phyloP scores from a whole-genome alignment of 1,140 invertebrate genomes.

The Zaprionus africanus region DNA sequence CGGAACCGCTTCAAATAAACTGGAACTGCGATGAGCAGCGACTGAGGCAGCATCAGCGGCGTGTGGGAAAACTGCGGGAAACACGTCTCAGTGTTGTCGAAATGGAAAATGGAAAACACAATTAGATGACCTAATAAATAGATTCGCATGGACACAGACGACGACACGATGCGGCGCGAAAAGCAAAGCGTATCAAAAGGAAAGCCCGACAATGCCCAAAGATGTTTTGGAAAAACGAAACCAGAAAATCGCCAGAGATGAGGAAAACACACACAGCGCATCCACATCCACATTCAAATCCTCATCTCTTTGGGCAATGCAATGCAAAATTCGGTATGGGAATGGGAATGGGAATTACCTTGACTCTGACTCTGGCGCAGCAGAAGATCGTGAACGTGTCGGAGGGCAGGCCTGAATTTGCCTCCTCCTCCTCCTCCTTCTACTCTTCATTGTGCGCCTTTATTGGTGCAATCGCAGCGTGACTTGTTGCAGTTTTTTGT shows the following conservation, averaged over 20 bases:
- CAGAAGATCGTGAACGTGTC: slow-evolving; percentile 63
- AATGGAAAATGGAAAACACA: slow-evolving; percentile 77
- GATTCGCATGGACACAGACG: slow-evolving; percentile 51
- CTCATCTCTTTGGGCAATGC: slow-evolving; percentile 47
- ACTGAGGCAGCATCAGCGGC: neutral
- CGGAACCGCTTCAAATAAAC: slow-evolving; percentile 52
- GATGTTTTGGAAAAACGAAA: slow-evolving; percentile 19
- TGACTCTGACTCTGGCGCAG: slow-evolving; percentile 47
- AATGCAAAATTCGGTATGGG: slow-evolving; percentile 76
- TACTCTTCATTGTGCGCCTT: slow-evolving; percentile 55
- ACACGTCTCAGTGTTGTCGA: slow-evolving; percentile 60
- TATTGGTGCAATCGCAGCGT: slow-evolving; percentile 76
- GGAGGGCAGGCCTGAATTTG: slow-evolving; percentile 29
- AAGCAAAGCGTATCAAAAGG: slow-evolving; percentile 5
- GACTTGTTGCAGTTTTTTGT: slow-evolving; percentile 48
- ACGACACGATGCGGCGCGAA: slow-evolving; percentile 42
- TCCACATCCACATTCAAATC: too few species aligned
- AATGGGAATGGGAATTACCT: slow-evolving; percentile 82
- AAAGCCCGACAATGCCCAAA: slow-evolving; percentile 51
- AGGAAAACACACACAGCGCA: slow-evolving; percentile 38
- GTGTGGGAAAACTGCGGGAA: slow-evolving; percentile 76
- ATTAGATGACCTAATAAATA: slow-evolving; percentile 83
- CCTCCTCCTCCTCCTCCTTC: slow-evolving; percentile 41
- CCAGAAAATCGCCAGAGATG: slow-evolving; percentile 6
- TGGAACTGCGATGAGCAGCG: slow-evolving; percentile 19